Evolutionary conservation across 1,140 invertebrate genomes (phyloP), one percentile per base, ranked within the genome.

Genomic region (Macrosteles quadrilineatus): DNA sequence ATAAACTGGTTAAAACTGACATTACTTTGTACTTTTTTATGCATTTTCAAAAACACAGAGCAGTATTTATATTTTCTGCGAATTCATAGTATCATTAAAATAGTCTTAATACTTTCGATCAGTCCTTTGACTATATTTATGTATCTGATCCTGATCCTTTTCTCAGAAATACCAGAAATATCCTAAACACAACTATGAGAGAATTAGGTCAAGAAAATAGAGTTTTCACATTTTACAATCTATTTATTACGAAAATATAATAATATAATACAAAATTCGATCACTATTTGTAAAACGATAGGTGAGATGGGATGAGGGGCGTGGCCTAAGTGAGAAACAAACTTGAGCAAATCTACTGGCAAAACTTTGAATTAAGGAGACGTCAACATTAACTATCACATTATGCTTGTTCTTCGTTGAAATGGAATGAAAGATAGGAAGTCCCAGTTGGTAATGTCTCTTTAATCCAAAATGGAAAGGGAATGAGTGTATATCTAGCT

Each of bases 241-340:
- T 71, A 71, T 71, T 73, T 73, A 71, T 73, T 73, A 73, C 70
- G 73, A 73, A 73, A 73, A 73, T 73, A 73, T 73, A 73, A 73
- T 73, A 73, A 73, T 73, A 73, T 73, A 63, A 66, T 73, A 73
- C 73, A 73, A 73, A 73, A 73, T 72, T 73, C 71, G 73, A 68
- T 68, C 62, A 68, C 67, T 72, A 72, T 69, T 72, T 69, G 50
- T 67, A 43, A 50, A 59, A 59, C 6, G 55, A 59, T 30, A 59
- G 55, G 55, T 59, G 55, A 59, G 25, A 27, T 6, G 23, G 27
- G 27, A 59, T 27, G 27, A 59, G 21, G 55, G 6, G 55, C 25
- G 2, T 14, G 14, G 27, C 21, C 55, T 27, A 27, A 4, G 55
- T 59, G 55, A 59, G 23, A 59, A 50, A 4, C 21, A 2, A 59